Base-by-base conservation (phyloP, 2,797 vertebrate species). In the Microtus californicus region DNA sequence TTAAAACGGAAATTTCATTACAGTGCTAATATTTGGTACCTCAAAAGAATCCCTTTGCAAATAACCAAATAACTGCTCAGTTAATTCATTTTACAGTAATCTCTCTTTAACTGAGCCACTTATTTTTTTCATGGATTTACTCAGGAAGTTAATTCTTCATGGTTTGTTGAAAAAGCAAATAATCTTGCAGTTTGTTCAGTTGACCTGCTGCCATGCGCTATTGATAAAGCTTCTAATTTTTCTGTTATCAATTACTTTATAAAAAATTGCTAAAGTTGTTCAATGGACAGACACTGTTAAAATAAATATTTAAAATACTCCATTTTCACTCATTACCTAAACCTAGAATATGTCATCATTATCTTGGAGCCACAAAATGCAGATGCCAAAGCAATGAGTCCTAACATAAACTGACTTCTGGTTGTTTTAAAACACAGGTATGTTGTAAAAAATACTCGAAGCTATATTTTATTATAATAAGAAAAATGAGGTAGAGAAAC, bases 1-100 rank as follows among this genome's bases (percentile, higher is more conserved):
- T 40, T 25, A 97, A 97, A 96, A 96, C 48, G 90, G 90, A 97
- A 54, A 74, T 4, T 93, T 88, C 3, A 73, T 94, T 96, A 86
- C 23, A 71, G 59, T 83, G 71, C 5, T 5, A 85, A 94, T 98
- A 95, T 86, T 71, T 43, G 90, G 65, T 4, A 91, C 17, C 86
- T 97, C 54, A 96, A 91, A 83, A 56, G 77, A 94, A 43, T 96
- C 31, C 25, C 87, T 93, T 45, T 69, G 95, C 29, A 93, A 95
- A 56, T 43, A 91, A 56, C 45, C 87, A 81, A 95, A 95, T 92
- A 76, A 67, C 71, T 95, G 94, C n/a, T 91, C 90, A 37, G 56
- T 82, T 95, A 93, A 80, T 91, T 97, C 37, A 78, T 74, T 97
- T 78, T 71, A 40, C 4, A 92, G 80, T 0, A 45, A 45, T 95